Conservation (phyloP, 2,888 invertebrate species). For the Aleiodes alternator region DNA sequence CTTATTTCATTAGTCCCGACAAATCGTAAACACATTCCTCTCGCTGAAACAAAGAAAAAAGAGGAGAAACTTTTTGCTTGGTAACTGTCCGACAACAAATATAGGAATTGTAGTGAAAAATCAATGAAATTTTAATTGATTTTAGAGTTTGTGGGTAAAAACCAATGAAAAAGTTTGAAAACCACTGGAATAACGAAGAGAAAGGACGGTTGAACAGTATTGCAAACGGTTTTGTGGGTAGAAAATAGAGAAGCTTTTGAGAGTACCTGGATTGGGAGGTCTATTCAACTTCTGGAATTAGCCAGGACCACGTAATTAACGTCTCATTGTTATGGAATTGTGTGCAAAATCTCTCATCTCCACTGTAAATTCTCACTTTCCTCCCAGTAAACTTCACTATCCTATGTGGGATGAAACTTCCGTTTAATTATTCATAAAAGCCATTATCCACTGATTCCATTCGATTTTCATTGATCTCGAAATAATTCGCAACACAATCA, state of each 20-base stretch:
- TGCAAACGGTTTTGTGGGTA: slow-evolving; percentile 3
- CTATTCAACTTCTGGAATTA: slow-evolving; percentile 64
- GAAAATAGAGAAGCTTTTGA: no score
- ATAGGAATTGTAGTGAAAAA: not conserved
- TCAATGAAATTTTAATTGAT: slow-evolving; percentile 19
- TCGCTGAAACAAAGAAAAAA: not conserved
- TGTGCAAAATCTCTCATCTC: slow-evolving; percentile 15
- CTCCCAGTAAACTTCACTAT: not conserved
- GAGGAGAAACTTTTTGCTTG: not conserved
- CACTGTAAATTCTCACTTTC: slow-evolving; percentile 4
- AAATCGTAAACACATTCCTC: slow-evolving; percentile 7
- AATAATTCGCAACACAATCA: no score
- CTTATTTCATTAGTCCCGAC: slow-evolving; percentile 8
- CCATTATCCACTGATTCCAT: slow-evolving; percentile 52
- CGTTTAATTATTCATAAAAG: slow-evolving; percentile 53
- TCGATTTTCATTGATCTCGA: no score
- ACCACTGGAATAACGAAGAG: not conserved
- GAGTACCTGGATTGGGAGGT: not conserved
- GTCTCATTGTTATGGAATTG: slow-evolving; percentile 63
- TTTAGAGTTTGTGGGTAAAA: slow-evolving; percentile 7
- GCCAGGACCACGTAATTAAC: slow-evolving; percentile 65
- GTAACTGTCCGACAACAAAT: not conserved
- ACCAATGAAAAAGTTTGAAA: not conserved
- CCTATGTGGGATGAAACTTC: slow-evolving; percentile 44
- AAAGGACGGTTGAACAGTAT: not conserved